phyloP scores from a whole-genome alignment of 2,797 vertebrate genomes.

The Triplophysa bombifrons region DNA sequence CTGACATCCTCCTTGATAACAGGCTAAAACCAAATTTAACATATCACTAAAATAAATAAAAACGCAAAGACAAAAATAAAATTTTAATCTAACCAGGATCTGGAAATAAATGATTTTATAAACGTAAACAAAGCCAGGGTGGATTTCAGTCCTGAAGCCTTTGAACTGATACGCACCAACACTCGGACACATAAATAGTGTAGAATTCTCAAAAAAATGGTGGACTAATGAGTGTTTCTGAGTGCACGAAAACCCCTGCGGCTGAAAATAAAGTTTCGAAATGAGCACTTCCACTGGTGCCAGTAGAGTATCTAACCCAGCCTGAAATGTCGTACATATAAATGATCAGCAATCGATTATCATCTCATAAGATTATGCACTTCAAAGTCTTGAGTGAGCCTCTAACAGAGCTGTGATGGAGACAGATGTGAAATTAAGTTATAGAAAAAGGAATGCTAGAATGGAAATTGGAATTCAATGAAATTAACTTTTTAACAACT shows the following conservation, averaged over 20 bases:
- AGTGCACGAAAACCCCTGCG: conserved; percentile 12
- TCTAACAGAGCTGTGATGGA: background rate
- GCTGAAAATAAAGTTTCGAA: background rate
- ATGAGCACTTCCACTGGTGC: background rate
- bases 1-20: background rate
- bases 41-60: conserved; percentile 59
- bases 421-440: conserved; percentile 2
- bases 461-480: conserved; percentile 5
- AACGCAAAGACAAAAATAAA: background rate
- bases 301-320: background rate
- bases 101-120: background rate
- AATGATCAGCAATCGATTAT: background rate
- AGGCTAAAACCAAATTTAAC: conserved; percentile 48
- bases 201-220: background rate
- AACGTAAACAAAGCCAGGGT: background rate
- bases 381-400: background rate
- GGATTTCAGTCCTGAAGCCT: background rate
- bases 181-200: background rate
- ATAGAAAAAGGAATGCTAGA: conserved; percentile 20
- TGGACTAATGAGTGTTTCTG: background rate
- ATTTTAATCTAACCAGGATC: background rate
- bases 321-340: conserved; percentile 4
- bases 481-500: background rate
- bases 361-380: conserved; percentile 9
- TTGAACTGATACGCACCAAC: background rate